Conservation (phyloP, 53 echinoderm and acorn worm genomes). For the Mesocentrotus franciscanus region DNA sequence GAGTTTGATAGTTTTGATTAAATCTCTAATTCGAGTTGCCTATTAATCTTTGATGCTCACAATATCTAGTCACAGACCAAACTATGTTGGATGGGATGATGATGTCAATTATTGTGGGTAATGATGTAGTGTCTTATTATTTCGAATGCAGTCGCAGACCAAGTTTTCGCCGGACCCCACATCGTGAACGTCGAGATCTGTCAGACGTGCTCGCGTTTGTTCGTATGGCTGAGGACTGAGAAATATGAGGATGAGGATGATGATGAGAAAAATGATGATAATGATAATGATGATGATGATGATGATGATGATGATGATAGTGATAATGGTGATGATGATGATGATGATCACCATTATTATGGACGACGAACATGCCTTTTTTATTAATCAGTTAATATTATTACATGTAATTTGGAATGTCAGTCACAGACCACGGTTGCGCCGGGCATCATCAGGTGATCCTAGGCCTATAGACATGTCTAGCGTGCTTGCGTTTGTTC, state of each 20-base stretch:
- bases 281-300: not conserved
- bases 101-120: no score
- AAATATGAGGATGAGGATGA: not conserved
- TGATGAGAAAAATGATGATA: not conserved
- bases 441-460: not conserved
- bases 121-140: no score
- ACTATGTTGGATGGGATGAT: no score
- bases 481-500: constrained; percentile 12
- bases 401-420: not conserved
- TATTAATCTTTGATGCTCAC: no score
- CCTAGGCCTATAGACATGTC: constrained; percentile 8
- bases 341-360: not conserved
- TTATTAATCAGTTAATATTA: not conserved
- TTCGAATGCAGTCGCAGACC: no score
- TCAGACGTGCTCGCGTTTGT: no score
- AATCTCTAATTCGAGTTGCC: no score
- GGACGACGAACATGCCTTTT: not conserved
- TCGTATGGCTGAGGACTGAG: no score
- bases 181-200: no score
- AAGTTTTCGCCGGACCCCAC: no score
- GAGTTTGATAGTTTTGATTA: no score
- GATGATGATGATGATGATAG: not conserved
- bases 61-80: no score
- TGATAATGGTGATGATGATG: not conserved
- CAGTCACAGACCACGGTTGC: constrained; percentile 20